phyloP scores from a whole-genome alignment of 1,140 invertebrate genomes.

The Hyposmocoma kahamanoa region DNA sequence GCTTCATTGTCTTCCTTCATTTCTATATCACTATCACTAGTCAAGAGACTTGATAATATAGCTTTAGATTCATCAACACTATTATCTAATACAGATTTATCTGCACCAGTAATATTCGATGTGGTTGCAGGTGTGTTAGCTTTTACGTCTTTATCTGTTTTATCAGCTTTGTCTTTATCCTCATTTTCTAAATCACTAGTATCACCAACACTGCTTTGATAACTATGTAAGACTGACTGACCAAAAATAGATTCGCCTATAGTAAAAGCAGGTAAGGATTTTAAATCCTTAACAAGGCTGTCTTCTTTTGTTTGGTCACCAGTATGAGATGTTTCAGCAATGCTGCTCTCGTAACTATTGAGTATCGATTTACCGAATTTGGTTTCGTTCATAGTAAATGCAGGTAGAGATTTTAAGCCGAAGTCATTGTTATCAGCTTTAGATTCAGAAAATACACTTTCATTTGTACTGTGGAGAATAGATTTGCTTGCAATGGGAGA shows the following conservation, averaged over 20 bases:
- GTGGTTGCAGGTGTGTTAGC: conserved; percentile 23
- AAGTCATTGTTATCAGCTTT: conserved; percentile 18
- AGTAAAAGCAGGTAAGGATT: conserved; percentile 24
- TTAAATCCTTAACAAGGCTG: conserved; percentile 8
- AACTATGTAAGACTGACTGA: conserved; percentile 36
- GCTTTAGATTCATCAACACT: conserved; percentile 30
- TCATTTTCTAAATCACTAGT: conserved; percentile 3
- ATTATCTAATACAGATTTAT: conserved; percentile 41
- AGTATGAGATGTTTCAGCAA: conserved; percentile 17
- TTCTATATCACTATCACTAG: conserved; percentile 53
- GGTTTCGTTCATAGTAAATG: conserved; percentile 33
- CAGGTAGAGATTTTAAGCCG: conserved; percentile 33
- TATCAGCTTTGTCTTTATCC: background rate
- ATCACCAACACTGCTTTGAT: conserved; percentile 29
- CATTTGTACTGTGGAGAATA: conserved; percentile 45
- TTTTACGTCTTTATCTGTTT: conserved; percentile 3
- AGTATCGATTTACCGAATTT: conserved; percentile 26
- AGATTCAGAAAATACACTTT: conserved; percentile 34
- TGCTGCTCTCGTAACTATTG: conserved; percentile 25
- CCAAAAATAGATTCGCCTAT: conserved; percentile 27
- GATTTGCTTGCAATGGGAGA: conserved; percentile 62
- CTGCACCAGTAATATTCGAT: conserved; percentile 34
- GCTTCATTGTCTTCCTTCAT: conserved; percentile 25
- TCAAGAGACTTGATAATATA: conserved; percentile 45
- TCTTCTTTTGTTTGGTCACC: conserved; percentile 22